Conservation (phyloP, 1,140 invertebrate species). For the Harpegnathos saltator region DNA sequence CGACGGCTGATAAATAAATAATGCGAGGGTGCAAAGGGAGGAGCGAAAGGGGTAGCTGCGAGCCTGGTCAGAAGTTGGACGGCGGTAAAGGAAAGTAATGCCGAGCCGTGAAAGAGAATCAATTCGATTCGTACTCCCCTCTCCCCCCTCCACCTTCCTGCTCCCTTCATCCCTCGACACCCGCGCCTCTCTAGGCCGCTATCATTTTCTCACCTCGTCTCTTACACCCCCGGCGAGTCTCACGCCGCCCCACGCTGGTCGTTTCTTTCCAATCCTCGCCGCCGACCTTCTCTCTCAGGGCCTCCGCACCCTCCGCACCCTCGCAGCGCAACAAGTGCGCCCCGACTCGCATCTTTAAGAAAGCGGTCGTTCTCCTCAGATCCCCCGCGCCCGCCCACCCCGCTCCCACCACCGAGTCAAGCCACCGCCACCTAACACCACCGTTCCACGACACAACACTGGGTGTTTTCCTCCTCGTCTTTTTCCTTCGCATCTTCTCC, state of each 20-base stretch:
- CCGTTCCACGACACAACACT: constrained; percentile 43
- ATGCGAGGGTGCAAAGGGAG: constrained; percentile 44
- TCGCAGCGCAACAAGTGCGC: constrained; percentile 84
- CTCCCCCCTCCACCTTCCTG: constrained; percentile 65
- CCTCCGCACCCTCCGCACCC: constrained; percentile 76
- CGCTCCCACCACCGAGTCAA: constrained; percentile 56
- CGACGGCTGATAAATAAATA: constrained; percentile 81
- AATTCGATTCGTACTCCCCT: constrained; percentile 83
- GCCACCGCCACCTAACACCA: constrained; percentile 60
- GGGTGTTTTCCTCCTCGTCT: constrained; percentile 9
- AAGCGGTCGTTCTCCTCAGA: constrained; percentile 70
- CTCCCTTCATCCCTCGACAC: not conserved
- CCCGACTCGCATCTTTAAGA: constrained; percentile 84
- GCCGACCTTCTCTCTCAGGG: constrained; percentile 62
- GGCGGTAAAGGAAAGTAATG: constrained; percentile 80
- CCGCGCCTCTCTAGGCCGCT: constrained; percentile 47
- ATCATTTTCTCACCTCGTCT: constrained; percentile 76
- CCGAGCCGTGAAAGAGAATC: constrained; percentile 84
- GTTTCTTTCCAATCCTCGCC: constrained; percentile 64
- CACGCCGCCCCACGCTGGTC: constrained; percentile 56
- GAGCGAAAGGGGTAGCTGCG: not conserved
- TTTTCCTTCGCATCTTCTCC: constrained; percentile 17
- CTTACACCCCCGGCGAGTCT: constrained; percentile 37
- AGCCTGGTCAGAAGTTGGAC: constrained; percentile 78
- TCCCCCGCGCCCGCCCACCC: not conserved